Evolutionary conservation across 92 coral and sea anemone species (phyloP).

Genomic region (Nematostella vectensis): DNA sequence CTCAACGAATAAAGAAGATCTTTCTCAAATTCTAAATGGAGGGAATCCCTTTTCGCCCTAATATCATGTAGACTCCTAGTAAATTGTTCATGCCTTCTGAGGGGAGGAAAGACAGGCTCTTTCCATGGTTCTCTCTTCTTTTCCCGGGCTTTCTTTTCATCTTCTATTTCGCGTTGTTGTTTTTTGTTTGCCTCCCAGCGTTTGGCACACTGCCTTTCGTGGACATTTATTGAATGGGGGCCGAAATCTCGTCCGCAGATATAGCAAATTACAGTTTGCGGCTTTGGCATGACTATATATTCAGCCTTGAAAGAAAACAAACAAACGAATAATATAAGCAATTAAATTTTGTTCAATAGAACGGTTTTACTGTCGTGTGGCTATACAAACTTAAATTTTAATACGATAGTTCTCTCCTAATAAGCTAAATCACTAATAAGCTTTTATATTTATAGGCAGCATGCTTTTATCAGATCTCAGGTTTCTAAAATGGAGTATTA

Average conservation of each 20-base stretch:
- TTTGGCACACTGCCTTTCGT: slow-evolving; percentile 83
- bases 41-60: slow-evolving; percentile 12
- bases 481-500: too few species aligned
- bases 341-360: too few species aligned
- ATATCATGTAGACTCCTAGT: slow-evolving; percentile 65
- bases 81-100: slow-evolving; percentile 22
- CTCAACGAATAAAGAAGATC: slow-evolving; percentile 28
- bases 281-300: slow-evolving; percentile 95
- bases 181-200: slow-evolving; percentile 60
- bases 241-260: slow-evolving; percentile 83
- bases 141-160: slow-evolving; percentile 21
- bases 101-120: slow-evolving; percentile 20
- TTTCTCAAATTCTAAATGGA: slow-evolving; percentile 38
- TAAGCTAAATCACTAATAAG: too few species aligned
- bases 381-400: too few species aligned
- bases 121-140: slow-evolving; percentile 40
- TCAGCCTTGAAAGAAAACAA: too few species aligned
- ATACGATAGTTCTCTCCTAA: too few species aligned
- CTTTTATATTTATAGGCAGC: too few species aligned
- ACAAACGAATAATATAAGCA: too few species aligned
- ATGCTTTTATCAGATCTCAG: too few species aligned
- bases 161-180: slow-evolving; percentile 24
- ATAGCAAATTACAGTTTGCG: slow-evolving; percentile 68
- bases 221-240: slow-evolving; percentile 63
- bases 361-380: too few species aligned